A percentile compares a stretch with the other conserved stretches of the same genome.
These are phyloP conservation scores for Apis dorsata DNA, from an alignment of 1,140 invertebrate species.

Conservation along the genomic window DNA sequence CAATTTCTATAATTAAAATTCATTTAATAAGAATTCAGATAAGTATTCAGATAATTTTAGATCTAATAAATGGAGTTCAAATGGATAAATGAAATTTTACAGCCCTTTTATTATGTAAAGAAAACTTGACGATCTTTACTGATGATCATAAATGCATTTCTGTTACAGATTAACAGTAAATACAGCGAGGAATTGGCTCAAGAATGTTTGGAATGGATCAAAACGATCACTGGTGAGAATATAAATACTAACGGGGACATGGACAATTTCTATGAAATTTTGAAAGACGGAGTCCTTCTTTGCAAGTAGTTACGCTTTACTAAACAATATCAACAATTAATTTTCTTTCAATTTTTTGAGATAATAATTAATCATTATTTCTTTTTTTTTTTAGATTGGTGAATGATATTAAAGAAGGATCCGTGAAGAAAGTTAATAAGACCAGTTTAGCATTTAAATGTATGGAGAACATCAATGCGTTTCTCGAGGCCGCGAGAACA, in stretches of 20 bases:
- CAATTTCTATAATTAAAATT: too few species aligned
- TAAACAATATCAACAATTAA: not conserved
- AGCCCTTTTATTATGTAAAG: not conserved
- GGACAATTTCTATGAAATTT: constrained; percentile 94
- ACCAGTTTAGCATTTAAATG: constrained; percentile 97
- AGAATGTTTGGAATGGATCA: constrained; percentile 95
- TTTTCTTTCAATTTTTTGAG: not conserved
- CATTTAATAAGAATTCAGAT: too few species aligned
- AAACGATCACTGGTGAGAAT: constrained; percentile 88
- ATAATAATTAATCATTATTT: not conserved
- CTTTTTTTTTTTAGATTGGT: constrained; percentile 83
- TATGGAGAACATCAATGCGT: constrained; percentile 99
- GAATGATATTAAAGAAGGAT: constrained; percentile 88
- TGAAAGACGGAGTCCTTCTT: constrained; percentile 92
- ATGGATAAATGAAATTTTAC: too few species aligned
- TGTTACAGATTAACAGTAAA: constrained; percentile 94
- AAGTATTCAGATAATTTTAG: too few species aligned
- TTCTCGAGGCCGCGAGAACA: constrained; percentile 91
- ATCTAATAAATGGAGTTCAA: too few species aligned
- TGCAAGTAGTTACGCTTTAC: constrained; percentile 85
- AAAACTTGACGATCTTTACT: not conserved
- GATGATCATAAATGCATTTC: constrained; percentile 34
- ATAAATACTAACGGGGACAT: constrained; percentile 91
- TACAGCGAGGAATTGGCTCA: constrained; percentile 95
- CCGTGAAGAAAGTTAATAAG: constrained; percentile 93